Evolutionary conservation across 2,797 vertebrate genomes (phyloP).

Genomic region (Thunnus albacares): DNA sequence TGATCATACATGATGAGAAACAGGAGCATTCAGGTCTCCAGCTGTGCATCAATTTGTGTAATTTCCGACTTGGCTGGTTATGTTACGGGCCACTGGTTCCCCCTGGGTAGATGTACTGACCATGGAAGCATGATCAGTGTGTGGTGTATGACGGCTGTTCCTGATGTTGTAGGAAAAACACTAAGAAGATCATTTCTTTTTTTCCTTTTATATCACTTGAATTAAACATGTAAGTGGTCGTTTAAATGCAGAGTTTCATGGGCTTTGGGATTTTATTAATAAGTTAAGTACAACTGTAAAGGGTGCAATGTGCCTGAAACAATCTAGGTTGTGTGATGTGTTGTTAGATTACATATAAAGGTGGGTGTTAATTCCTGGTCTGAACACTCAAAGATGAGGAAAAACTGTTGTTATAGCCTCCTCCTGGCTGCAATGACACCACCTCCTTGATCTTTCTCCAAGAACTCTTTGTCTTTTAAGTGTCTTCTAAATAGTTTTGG

Average conservation of each 20-base stretch:
- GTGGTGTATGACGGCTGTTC: conserved; percentile 8
- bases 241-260: background rate
- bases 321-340: too few relatives aligned
- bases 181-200: background rate
- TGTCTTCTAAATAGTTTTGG: too few relatives aligned
- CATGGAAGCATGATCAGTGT: conserved; percentile 44
- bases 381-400: too few relatives aligned
- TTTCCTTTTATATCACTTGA: background rate
- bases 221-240: background rate
- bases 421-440: too few relatives aligned
- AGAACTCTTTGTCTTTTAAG: too few relatives aligned
- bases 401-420: too few relatives aligned
- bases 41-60: conserved; percentile 62
- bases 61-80: conserved; percentile 50
- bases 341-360: too few relatives aligned
- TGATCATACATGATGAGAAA: conserved; percentile 50
- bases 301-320: too few relatives aligned
- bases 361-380: too few relatives aligned
- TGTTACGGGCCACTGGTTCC: conserved; percentile 52
- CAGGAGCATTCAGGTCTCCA: conserved; percentile 54
- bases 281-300: background rate
- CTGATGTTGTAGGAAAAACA: conserved; percentile 19
- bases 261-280: background rate
- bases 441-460: too few relatives aligned
- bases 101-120: conserved; percentile 34